Evolutionary conservation across 2,797 vertebrate species (phyloP), one percentile per base, ranked within the genome.

Genomic region (Chelmon rostratus): DNA sequence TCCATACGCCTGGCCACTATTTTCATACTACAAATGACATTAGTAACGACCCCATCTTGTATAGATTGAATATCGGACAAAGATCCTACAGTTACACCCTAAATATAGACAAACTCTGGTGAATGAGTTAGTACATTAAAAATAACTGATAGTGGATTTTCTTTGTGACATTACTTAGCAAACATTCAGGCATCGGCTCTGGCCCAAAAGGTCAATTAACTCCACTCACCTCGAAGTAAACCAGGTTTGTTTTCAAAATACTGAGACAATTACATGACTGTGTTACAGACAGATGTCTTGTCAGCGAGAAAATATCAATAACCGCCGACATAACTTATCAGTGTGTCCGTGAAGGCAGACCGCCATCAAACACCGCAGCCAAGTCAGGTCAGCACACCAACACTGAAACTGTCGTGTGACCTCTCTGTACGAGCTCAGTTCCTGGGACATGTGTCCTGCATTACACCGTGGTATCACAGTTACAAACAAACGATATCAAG

Each of bases 331-430:
- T 6, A 7, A 31, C 8, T 19, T 0, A 40, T 44, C 53, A 37
- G 3, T 11, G 46, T 38, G 44, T 42, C 23, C n/a, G 44, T 44
- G n/a, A 15, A 4, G 37, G 49, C 35, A 33, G 62, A 15, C 5
- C 57, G 78, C 68, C 79, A 76, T 79, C 40, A 76, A 3, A 25
- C 68, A 31, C 46, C 1, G 54, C 52, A 25, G 59, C 59, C 19
- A 59, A 23, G 67, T 78, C 79, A 85, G 76, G 68, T 85, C 38
- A 49, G 33, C 62, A 38, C 5, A 38, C 3, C 5, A 4, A 6
- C 52, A 53, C 69, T 10, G 12, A 18, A 9, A 6, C 18, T 19
- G 47, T 11, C 62, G 5, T 3, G 47, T 53, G 73, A 71, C 80
- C 64, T 31, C 47, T 13, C 4, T 19, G 31, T 3, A 8, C 15